Conservation (phyloP, 2,888 invertebrate species). For the Cecidostiba fungosa region DNA sequence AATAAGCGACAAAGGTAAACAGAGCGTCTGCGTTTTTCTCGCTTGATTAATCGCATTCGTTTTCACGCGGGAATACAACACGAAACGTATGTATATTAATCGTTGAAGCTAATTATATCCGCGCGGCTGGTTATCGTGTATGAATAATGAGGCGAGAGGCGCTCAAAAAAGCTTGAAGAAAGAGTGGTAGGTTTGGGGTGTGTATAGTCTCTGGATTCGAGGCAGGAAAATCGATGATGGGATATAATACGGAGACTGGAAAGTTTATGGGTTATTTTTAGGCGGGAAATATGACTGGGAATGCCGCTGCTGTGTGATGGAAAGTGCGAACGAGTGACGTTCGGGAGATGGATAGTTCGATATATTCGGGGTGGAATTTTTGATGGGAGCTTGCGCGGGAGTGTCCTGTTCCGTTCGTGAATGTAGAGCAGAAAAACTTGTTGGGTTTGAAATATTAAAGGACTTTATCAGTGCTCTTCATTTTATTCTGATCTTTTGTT, state of each 20-base stretch:
- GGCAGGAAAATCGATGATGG: background rate
- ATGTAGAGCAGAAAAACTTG: too few species aligned
- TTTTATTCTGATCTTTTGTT: too few species aligned
- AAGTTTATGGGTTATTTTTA: conserved; percentile 32
- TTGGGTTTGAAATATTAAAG: too few species aligned
- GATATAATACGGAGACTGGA: background rate
- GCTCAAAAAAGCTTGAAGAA: background rate
- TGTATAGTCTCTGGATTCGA: background rate
- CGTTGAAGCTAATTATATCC: conserved; percentile 18
- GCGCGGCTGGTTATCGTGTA: background rate
- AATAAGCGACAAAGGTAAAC: background rate
- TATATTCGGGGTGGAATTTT: too few species aligned
- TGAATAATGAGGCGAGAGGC: conserved; percentile 19
- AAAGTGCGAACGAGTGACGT: background rate
- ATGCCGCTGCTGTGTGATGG: background rate
- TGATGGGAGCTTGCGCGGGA: background rate
- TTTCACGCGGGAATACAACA: background rate
- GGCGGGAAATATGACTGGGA: background rate
- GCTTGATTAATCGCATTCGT: conserved; percentile 39
- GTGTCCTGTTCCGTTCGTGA: too few species aligned
- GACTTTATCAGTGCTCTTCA: too few species aligned
- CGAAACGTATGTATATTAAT: too few species aligned
- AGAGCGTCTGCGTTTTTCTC: background rate
- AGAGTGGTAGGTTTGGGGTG: background rate
- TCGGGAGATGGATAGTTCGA: background rate